Evolutionary conservation across 2,797 vertebrate species (phyloP).

Genomic region (Choloepus didactylus): DNA sequence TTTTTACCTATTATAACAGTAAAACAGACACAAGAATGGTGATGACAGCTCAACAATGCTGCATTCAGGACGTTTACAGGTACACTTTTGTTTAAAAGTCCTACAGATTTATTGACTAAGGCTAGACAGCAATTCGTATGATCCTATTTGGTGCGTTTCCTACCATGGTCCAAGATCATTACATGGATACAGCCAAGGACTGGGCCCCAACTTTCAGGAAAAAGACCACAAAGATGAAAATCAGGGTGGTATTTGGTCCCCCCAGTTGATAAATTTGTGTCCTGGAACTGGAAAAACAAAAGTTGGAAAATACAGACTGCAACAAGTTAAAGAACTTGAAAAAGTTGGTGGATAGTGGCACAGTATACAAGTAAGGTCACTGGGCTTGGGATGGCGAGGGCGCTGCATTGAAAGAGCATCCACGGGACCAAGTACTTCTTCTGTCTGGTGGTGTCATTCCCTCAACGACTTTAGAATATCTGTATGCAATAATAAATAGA

Average conservation of each 20-base stretch:
- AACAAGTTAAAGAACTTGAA: conserved; percentile 81
- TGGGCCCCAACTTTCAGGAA: conserved; percentile 78
- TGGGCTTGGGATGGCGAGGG: conserved; percentile 83
- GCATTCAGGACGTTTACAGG: conserved; percentile 85
- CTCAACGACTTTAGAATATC: conserved; percentile 87
- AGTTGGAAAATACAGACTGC: conserved; percentile 83
- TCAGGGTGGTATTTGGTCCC: conserved; percentile 81
- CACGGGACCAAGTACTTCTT: conserved; percentile 88
- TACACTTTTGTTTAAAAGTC: conserved; percentile 84
- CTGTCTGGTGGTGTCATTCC: conserved; percentile 87
- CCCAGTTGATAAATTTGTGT: conserved; percentile 78
- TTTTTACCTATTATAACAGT: conserved; percentile 83
- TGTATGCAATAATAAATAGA: conserved; percentile 96
- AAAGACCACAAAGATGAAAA: conserved; percentile 83
- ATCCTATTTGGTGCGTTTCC: conserved; percentile 87
- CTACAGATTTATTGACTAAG: conserved; percentile 88
- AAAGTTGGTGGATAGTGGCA: conserved; percentile 83
- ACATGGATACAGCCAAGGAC: conserved; percentile 82
- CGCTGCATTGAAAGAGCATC: conserved; percentile 87
- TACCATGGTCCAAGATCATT: conserved; percentile 82
- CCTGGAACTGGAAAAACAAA: conserved; percentile 80
- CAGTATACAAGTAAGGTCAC: conserved; percentile 84
- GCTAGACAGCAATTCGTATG: conserved; percentile 88
- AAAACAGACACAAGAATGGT: conserved; percentile 84
- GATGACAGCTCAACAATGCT: conserved; percentile 83